These are phyloP conservation scores for human DNA, from an alignment of 2,113 vertebrate species.

Conservation along the genomic window GRCh38 chr4:71171501-71172000, in stretches of 20 bases:
- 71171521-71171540: not conserved
- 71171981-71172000: not conserved
- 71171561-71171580: not conserved
- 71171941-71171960: not conserved
- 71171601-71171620: not conserved
- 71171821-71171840: conserved; percentile 58
- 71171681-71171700: not conserved
- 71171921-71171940: not conserved
- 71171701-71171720: conserved; percentile 14
- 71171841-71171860: conserved; percentile 64
- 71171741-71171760: conserved; percentile 62
- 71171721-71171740: conserved; percentile 46
- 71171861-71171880: conserved; percentile 63
- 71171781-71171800: conserved; percentile 55
- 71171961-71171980: not conserved
- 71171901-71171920: conserved; percentile 42
- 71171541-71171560: not conserved
- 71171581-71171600: not conserved
- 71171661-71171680: not conserved
- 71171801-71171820: conserved; percentile 28
- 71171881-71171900: conserved; percentile 57
- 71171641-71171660: not conserved
- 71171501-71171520: not conserved
- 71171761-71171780: conserved; percentile 53
- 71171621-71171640: not conserved